Base-by-base conservation (phyloP, 2,113 vertebrate genomes). In the Rhineura floridana region DNA sequence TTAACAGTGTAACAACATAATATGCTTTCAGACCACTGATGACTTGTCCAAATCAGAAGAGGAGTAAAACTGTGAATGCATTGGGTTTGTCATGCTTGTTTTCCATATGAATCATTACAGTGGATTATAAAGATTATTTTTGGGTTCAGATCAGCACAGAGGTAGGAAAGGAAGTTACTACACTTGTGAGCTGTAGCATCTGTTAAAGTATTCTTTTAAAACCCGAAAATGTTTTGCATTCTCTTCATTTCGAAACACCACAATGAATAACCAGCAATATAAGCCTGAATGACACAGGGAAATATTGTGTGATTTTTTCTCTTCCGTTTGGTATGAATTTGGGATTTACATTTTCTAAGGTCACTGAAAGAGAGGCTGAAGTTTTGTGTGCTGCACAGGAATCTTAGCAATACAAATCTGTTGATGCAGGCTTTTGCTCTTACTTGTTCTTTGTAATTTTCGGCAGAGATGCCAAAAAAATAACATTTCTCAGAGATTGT, bases 371-470 rank as follows among this genome's bases (percentile, higher is more conserved):
- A 87, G 48, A 6, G 84, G 42, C 9, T 42, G 78, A 85, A 73
- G 25, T 81, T 62, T 80, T 85, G 33, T 81, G 63, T 39, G 59
- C n/a, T 36, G 30, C 44, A 70, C 0, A 70, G 46, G 87, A 87
- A 12, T 3, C 46, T 50, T 67, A 62, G 28, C 9, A 88, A 33
- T 46, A 89, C 36, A 88, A 75, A 7, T 9, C 59, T 73, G 67
- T 80, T 73, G 0, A 30, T 82, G 80, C 73, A 69, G 83, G 72
- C 23, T 30, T 83, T 87, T 72, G 52, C 8, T 42, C 13, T 33
- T 48, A 25, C 15, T 11, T 83, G 3, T 44, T 91, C 25, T 89
- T 44, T 83, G 69, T 55, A 52, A 39, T 87, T 90, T 91, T 80
- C 44, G 79, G 2, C 33, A 88, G 72, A 80, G 59, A 55, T 44